These are phyloP conservation scores for Leptinotarsa lineolata DNA, from an alignment of 1,140 invertebrate species.

Conservation along the genomic window DNA sequence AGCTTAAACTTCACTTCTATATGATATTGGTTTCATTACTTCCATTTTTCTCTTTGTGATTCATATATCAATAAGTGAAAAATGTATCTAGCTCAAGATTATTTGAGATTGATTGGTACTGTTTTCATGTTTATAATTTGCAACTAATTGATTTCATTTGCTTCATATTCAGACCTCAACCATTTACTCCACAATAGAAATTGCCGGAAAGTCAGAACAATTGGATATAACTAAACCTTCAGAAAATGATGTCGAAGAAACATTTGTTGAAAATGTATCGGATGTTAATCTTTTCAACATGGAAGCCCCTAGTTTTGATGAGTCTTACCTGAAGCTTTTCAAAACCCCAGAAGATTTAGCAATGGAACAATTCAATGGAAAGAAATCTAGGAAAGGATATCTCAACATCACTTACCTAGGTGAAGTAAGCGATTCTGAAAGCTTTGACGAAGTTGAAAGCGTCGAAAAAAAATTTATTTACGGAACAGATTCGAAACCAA, in stretches of 20 bases:
- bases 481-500: slow-evolving; percentile 19
- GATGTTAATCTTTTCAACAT: slow-evolving; percentile 36
- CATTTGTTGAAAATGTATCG: slow-evolving; percentile 19
- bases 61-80: too few relatives aligned
- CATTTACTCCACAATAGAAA: slow-evolving; percentile 14
- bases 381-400: slow-evolving; percentile 18
- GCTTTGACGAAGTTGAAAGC: slow-evolving; percentile 23
- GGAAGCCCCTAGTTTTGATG: slow-evolving; percentile 27
- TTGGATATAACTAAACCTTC: slow-evolving; percentile 24
- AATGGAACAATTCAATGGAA: slow-evolving; percentile 27
- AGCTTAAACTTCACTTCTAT: too few relatives aligned
- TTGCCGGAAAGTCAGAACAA: slow-evolving; percentile 26
- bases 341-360: slow-evolving; percentile 35
- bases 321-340: slow-evolving; percentile 34
- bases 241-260: slow-evolving; percentile 27
- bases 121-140: not conserved
- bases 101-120: not conserved
- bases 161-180: slow-evolving; percentile 11
- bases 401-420: slow-evolving; percentile 25
- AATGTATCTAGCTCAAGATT: too few relatives aligned
- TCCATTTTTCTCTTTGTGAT: too few relatives aligned
- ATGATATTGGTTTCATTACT: too few relatives aligned
- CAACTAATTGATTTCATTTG: not conserved
- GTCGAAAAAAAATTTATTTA: not conserved
- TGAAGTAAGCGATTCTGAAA: slow-evolving; percentile 23